Conservation (phyloP, 64 coral and sea anemone genomes). For the Stichodactyla mertensii region DNA sequence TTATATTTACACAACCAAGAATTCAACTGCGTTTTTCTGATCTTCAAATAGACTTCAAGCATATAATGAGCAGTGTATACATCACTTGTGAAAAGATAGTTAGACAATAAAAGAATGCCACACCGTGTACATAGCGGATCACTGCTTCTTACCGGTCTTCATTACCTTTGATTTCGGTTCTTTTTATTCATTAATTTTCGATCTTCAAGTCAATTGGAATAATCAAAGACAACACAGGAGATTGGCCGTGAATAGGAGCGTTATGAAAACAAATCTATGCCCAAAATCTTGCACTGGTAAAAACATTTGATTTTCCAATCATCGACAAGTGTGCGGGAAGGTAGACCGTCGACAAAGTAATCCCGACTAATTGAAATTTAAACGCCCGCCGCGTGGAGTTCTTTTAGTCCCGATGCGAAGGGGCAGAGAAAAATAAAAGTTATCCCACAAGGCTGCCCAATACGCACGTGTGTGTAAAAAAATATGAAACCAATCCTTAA, state of each 20-base stretch:
- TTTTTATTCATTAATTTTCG: neutral
- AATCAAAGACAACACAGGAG: neutral
- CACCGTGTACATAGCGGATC: slow-evolving; percentile 15
- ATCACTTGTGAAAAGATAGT: neutral
- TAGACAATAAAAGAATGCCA: neutral
- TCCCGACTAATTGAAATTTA: neutral
- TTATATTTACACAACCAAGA: neutral
- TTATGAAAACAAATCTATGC: neutral
- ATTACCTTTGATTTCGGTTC: neutral
- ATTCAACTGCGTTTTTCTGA: neutral
- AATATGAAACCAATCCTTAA: slow-evolving; percentile 20
- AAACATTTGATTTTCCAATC: slow-evolving; percentile 2
- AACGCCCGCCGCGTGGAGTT: neutral
- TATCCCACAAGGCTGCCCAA: neutral
- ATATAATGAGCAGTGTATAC: neutral
- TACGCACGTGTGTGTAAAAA: neutral
- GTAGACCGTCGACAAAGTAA: neutral
- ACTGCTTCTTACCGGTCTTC: neutral
- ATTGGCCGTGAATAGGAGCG: neutral
- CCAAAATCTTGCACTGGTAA: neutral
- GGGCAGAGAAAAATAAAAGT: neutral
- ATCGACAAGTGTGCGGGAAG: neutral
- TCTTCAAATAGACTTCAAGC: neutral
- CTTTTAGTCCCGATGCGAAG: neutral
- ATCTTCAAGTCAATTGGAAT: too few species aligned